phyloP scores from a whole-genome alignment of 2,888 invertebrate genomes.

The Elegia similella region DNA sequence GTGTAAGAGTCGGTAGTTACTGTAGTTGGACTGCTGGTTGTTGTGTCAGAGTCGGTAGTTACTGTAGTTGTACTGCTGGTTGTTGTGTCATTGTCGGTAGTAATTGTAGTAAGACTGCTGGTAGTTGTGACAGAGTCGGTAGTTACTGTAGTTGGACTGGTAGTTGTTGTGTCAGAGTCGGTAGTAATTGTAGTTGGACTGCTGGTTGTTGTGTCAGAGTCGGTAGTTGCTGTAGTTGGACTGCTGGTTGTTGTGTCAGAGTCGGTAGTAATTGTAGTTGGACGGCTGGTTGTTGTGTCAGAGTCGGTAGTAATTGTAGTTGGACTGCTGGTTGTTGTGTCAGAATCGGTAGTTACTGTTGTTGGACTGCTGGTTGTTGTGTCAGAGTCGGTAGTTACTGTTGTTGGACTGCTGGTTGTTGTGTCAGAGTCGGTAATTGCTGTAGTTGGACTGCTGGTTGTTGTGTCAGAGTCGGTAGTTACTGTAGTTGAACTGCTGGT shows the following conservation, averaged over 20 bases:
- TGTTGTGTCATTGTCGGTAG: neutral
- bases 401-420: too few species aligned
- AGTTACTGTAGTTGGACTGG: neutral
- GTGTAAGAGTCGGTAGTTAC: neutral
- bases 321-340: neutral
- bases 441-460: too few species aligned
- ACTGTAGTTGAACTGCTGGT: too few species aligned
- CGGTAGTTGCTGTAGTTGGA: neutral
- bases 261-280: conserved; percentile 8
- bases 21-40: neutral
- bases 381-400: too few species aligned
- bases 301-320: too few species aligned
- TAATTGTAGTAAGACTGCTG: neutral
- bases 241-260: neutral
- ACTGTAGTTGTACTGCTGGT: neutral
- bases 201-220: neutral
- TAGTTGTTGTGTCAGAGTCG: neutral
- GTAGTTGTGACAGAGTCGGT: neutral
- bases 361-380: too few species aligned
- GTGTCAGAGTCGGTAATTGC: too few species aligned
- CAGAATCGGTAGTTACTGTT: neutral
- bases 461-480: too few species aligned
- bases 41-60: conserved; percentile 5
- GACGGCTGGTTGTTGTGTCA: too few species aligned
- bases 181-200: neutral